Evolutionary conservation across 1,140 invertebrate genomes (phyloP).

Genomic region (Zaprionus gabonicus): DNA sequence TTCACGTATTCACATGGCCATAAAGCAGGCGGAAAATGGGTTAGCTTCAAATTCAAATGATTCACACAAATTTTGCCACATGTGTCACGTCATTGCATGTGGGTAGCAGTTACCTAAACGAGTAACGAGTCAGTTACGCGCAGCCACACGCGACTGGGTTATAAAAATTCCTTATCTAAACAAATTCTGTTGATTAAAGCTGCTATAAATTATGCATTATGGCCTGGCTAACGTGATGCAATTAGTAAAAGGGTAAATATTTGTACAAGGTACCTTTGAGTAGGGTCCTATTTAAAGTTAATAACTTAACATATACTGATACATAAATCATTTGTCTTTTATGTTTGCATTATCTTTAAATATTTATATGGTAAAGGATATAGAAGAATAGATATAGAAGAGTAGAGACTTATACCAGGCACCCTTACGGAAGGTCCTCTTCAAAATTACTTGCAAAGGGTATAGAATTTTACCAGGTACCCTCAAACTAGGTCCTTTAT

Average conservation of each 20-base stretch:
- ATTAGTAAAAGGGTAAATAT: background rate
- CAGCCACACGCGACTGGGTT: background rate
- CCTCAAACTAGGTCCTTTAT: background rate
- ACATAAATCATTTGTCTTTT: background rate
- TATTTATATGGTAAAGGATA: too few species aligned
- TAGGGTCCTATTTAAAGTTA: background rate
- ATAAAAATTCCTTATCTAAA: background rate
- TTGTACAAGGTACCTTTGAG: background rate
- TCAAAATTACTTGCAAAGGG: too few species aligned
- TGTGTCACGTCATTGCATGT: slow-evolving; percentile 26
- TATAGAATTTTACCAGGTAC: too few species aligned
- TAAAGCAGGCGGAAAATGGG: slow-evolving; percentile 44
- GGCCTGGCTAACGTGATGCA: background rate
- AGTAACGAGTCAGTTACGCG: slow-evolving; percentile 19
- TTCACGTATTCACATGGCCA: slow-evolving; percentile 47
- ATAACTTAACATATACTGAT: background rate
- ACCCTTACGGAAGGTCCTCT: too few species aligned
- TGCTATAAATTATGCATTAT: slow-evolving; percentile 7
- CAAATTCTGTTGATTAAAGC: slow-evolving; percentile 15
- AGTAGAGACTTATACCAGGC: too few species aligned
- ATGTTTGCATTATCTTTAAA: background rate
- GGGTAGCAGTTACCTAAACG: slow-evolving; percentile 9
- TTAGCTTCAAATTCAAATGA: slow-evolving; percentile 50
- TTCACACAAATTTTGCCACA: slow-evolving; percentile 28
- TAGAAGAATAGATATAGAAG: too few species aligned